phyloP scores from a whole-genome alignment of 2,888 invertebrate species.

The Xestia sexstrigata region DNA sequence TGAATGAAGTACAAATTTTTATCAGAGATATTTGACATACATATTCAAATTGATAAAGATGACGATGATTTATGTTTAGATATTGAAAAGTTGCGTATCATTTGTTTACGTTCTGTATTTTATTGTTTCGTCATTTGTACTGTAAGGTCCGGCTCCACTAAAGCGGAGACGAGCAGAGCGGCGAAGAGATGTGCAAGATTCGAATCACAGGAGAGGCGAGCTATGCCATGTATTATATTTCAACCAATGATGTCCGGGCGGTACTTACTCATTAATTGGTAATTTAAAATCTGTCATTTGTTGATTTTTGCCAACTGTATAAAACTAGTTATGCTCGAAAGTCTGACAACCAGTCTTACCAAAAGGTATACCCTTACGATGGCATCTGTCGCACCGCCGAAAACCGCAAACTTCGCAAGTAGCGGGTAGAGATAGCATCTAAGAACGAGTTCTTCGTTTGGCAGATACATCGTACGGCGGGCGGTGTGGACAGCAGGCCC shows the following conservation, averaged over 20 bases:
- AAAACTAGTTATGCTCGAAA: no score
- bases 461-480: background rate
- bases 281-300: no score
- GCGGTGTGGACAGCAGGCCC: background rate
- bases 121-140: background rate
- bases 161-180: background rate
- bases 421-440: background rate
- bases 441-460: background rate
- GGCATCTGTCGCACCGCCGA: background rate
- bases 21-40: conserved; percentile 24
- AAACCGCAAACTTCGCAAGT: background rate
- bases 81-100: conserved; percentile 15
- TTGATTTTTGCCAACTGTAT: no score
- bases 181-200: background rate
- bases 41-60: conserved; percentile 24
- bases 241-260: background rate
- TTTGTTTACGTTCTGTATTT: conserved; percentile 24
- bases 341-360: no score
- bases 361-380: no score
- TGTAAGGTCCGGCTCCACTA: background rate
- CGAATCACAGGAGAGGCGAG: background rate
- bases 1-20: conserved; percentile 5
- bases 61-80: conserved; percentile 1
- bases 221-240: background rate
- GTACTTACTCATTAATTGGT: no score